Conservation (phyloP, 2,797 vertebrate genomes). For the Hyperoplus immaculatus region DNA sequence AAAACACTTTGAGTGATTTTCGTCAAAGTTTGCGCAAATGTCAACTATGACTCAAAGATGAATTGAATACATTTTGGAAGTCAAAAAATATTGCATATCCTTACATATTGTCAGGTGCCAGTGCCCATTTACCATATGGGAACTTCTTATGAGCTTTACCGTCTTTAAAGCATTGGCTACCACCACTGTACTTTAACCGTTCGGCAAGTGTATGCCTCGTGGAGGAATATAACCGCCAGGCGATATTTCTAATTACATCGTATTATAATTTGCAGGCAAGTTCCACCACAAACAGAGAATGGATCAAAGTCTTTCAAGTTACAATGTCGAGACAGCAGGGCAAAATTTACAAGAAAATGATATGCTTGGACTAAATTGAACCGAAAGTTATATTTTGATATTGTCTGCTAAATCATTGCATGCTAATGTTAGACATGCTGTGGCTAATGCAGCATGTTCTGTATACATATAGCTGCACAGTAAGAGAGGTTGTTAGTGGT, state of each 20-base stretch:
- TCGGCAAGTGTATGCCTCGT: too few relatives aligned
- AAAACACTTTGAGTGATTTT: too few relatives aligned
- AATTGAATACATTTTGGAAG: too few relatives aligned
- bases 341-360: conserved; percentile 48
- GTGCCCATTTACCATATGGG: too few relatives aligned
- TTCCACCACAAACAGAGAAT: conserved; percentile 1
- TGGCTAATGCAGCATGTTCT: conserved; percentile 35
- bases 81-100: too few relatives aligned
- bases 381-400: conserved; percentile 48
- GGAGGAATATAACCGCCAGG: too few relatives aligned
- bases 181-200: not conserved
- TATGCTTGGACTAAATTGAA: conserved; percentile 31
- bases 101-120: too few relatives aligned
- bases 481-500: conserved; percentile 56
- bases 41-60: too few relatives aligned
- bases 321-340: conserved; percentile 7
- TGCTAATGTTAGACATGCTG: conserved; percentile 51
- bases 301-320: conserved; percentile 43
- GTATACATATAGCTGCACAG: conserved; percentile 39
- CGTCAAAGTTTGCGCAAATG: too few relatives aligned
- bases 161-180: conserved; percentile 26
- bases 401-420: conserved; percentile 40
- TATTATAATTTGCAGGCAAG: conserved; percentile 15
- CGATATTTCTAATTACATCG: not conserved
- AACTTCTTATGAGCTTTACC: too few relatives aligned